Evolutionary conservation across 2,888 invertebrate species (phyloP).

Genomic region (Hylaea fasciaria): DNA sequence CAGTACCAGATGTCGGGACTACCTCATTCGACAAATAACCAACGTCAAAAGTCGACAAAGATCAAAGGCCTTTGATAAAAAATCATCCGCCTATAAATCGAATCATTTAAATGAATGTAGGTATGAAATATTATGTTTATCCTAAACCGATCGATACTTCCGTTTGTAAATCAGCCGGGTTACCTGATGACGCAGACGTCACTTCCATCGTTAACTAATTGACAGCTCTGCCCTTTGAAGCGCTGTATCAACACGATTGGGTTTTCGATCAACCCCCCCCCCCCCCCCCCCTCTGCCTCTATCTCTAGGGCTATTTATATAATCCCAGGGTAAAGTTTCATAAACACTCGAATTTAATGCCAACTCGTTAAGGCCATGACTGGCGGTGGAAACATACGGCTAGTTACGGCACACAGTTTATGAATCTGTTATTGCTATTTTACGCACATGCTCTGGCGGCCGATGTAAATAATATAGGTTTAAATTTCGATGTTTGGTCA

Average conservation of each 20-base stretch:
- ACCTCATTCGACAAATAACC: too few relatives aligned
- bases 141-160: background rate
- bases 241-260: constrained; percentile 34
- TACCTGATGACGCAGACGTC: constrained; percentile 4
- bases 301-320: constrained; percentile 20
- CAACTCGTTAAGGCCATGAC: constrained; percentile 38
- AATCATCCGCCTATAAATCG: background rate
- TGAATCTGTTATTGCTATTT: background rate
- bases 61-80: background rate
- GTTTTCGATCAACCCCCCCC: constrained; percentile 29
- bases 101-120: background rate
- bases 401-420: background rate
- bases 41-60: too few relatives aligned
- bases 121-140: background rate
- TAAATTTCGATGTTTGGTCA: too few relatives aligned
- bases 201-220: constrained; percentile 32
- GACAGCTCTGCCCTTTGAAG: constrained; percentile 34
- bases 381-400: constrained; percentile 12
- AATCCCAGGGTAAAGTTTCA: constrained; percentile 43
- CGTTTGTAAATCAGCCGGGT: constrained; percentile 1
- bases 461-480: too few relatives aligned
- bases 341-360: constrained; percentile 45
- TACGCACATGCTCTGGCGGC: too few relatives aligned
- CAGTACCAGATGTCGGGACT: too few relatives aligned
- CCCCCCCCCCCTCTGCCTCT: background rate